A percentile compares a stretch with the other conserved stretches of the same genome.
These are phyloP conservation scores for Sacculina carcini DNA, from an alignment of 2,888 invertebrate genomes.

Conservation along the genomic window DNA sequence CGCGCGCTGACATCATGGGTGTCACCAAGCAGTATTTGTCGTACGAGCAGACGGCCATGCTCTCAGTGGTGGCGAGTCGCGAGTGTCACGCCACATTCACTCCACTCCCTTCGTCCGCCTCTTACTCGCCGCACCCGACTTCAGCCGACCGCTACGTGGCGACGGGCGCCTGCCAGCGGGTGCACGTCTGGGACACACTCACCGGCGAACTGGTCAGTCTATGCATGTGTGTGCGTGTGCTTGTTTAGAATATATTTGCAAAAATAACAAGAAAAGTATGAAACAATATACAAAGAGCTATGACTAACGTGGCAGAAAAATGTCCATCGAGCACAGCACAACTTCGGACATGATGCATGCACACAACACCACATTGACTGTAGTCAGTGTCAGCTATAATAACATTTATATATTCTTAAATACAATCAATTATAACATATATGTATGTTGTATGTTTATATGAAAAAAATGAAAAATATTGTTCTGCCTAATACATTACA, in stretches of 20 bases:
- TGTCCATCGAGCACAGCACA: neutral
- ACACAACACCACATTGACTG: neutral
- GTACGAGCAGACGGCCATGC: constrained; percentile 52
- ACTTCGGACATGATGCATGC: neutral
- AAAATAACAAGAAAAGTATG: no score
- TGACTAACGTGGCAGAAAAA: neutral
- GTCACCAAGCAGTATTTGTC: constrained; percentile 82
- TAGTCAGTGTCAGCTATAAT: no score
- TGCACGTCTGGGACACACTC: constrained; percentile 77
- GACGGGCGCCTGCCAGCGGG: constrained; percentile 77
- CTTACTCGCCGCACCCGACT: no score
- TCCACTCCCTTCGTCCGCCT: no score
- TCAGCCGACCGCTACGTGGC: constrained; percentile 61
- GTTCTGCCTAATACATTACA: no score
- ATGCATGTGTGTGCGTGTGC: no score
- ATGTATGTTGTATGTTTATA: no score
- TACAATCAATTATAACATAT: no score
- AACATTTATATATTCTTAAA: no score
- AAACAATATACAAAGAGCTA: neutral
- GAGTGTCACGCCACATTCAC: constrained; percentile 60
- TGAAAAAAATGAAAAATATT: no score
- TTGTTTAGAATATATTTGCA: no score
- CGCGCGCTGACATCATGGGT: no score
- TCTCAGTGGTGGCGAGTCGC: constrained; percentile 58
- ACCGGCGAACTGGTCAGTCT: constrained; percentile 42